Base-by-base conservation (phyloP, 2,888 invertebrate species). In the Conops quadrifasciatus region DNA sequence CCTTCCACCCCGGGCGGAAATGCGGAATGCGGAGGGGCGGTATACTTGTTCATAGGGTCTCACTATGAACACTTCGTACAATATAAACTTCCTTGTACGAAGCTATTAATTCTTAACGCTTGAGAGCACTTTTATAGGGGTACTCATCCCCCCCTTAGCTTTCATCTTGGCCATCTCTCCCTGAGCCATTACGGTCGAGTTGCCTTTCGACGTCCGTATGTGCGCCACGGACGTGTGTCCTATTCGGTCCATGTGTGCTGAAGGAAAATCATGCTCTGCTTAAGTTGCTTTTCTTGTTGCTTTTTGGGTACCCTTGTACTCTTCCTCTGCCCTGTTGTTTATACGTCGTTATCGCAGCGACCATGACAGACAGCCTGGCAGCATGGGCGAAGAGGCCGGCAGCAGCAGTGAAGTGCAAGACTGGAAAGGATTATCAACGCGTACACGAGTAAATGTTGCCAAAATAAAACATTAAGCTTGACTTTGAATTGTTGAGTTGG, bases 91-190 rank as follows among this genome's bases (percentile, higher is more conserved):
- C 66, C 70, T 63, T 43, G 58, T 72, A 74, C 67, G 71, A 73
- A 63, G 77, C 79, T 75, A 80, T 80, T 80, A 79, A 78, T 80
- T 79, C 78, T 81, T 80, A 77, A 78, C 77, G 80, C 78, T 78
- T 79, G 77, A 74, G 75, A 75, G 76, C 78, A 72, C 75, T 78
- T 75, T 71, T 80, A 79, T 76, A 76, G 73, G 76, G 78, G 77
- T 78, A 9, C 4, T 71, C 75, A 71, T 70, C 65, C 49, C 28
- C 30, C 43, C 36, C 24, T 28, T 65, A 45, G 59, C 58, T 28
- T 59, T 65, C 60, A 26, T 53, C 59, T 65, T 68, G 30, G 65
- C 58, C 69, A 66, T 64, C 30, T 26, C 24, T 58, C 58, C 21
- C 2, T 62, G 28, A 26, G 51, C 26, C 60, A 24, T 45, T 59